Evolutionary conservation across 2,797 vertebrate species (phyloP).

Genomic region (Decapterus maruadsi): DNA sequence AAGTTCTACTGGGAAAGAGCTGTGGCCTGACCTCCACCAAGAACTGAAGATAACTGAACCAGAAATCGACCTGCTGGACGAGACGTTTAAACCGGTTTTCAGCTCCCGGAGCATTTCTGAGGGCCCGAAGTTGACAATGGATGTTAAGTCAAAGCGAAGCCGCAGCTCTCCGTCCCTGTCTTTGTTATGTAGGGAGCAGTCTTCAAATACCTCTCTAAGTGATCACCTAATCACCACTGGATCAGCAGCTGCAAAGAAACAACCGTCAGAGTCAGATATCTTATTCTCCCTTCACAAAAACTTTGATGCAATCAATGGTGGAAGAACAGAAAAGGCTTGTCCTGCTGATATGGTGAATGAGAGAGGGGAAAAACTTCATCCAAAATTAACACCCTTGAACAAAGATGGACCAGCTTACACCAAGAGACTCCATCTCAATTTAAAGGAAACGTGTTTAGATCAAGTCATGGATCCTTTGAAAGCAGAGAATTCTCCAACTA

Average conservation of each 20-base stretch:
- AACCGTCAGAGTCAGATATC: conserved; percentile 79
- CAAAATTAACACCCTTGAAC: conserved; percentile 52
- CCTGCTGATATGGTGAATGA: conserved; percentile 38
- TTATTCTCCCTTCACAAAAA: conserved; percentile 61
- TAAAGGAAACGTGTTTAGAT: conserved; percentile 39
- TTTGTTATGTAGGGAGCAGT: conserved; percentile 75
- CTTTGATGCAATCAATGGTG: conserved; percentile 47
- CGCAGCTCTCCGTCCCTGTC: conserved; percentile 84
- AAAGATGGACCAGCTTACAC: conserved; percentile 60
- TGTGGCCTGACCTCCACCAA: conserved; percentile 88
- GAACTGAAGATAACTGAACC: conserved; percentile 93
- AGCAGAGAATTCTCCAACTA: conserved; percentile 25
- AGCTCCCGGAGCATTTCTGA: conserved; percentile 57
- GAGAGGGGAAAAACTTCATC: conserved; percentile 49
- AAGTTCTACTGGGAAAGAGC: conserved; percentile 56
- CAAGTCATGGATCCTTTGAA: conserved; percentile 29
- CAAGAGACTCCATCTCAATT: conserved; percentile 36
- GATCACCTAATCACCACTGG: conserved; percentile 50
- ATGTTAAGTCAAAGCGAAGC: conserved; percentile 78
- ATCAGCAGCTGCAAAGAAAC: conserved; percentile 65
- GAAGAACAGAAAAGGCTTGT: conserved; percentile 31
- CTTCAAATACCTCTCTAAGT: conserved; percentile 51
- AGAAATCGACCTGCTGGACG: conserved; percentile 83
- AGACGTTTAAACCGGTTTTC: conserved; percentile 73
- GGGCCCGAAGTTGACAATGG: conserved; percentile 67